These are phyloP conservation scores for Tipula vernalis DNA, from an alignment of 2,888 invertebrate genomes.

Conservation along the genomic window DNA sequence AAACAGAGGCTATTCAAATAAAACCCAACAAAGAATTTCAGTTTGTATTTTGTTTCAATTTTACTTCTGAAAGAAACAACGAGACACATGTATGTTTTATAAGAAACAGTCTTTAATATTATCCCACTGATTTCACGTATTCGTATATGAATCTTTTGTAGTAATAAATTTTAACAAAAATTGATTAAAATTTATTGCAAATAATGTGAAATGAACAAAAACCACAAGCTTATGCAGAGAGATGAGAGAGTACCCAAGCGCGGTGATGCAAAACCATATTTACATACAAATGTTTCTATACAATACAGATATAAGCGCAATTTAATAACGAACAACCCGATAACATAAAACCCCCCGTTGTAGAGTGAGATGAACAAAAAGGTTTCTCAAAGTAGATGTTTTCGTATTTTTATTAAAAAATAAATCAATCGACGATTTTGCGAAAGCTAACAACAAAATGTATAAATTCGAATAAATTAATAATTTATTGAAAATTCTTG, in stretches of 20 bases:
- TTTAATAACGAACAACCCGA: background rate
- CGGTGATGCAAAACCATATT: background rate
- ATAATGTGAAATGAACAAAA: background rate
- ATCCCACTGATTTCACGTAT: background rate
- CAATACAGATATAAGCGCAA: background rate
- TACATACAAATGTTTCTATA: background rate
- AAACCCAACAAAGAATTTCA: background rate
- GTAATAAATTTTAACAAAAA: background rate
- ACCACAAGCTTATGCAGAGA: background rate
- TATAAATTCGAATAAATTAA: background rate
- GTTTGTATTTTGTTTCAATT: background rate
- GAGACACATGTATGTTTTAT: background rate
- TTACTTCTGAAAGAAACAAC: background rate
- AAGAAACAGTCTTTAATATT: background rate
- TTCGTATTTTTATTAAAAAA: background rate
- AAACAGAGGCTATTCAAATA: background rate
- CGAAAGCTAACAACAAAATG: background rate
- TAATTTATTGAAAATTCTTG: background rate
- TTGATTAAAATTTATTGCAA: background rate
- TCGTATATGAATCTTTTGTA: background rate
- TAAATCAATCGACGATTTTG: background rate
- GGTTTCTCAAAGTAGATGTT: background rate
- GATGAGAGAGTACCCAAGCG: background rate
- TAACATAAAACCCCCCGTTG: background rate
- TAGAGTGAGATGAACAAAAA: background rate